phyloP scores from a whole-genome alignment of 2,888 invertebrate genomes.

The Rutpela maculata region DNA sequence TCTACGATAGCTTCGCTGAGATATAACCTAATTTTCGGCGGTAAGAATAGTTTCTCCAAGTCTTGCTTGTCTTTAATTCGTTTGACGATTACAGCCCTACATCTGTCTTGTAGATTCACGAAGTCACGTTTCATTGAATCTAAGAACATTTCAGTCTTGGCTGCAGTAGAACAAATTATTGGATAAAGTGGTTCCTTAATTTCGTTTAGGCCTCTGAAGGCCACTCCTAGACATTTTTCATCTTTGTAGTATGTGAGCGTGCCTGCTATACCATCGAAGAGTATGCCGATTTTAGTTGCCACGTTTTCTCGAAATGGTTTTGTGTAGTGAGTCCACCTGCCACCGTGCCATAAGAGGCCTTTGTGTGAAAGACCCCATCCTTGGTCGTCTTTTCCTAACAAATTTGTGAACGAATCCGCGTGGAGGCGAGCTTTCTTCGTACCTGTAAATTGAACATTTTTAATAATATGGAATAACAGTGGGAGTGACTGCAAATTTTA shows the following conservation, averaged over 20 bases:
- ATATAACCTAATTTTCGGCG: conserved; percentile 77
- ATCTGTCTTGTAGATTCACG: conserved; percentile 82
- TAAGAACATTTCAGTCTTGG: conserved; percentile 84
- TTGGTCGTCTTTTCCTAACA: conserved; percentile 82
- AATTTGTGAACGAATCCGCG: conserved; percentile 81
- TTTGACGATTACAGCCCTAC: conserved; percentile 79
- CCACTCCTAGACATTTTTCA: conserved; percentile 81
- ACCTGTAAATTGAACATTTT: conserved; percentile 51
- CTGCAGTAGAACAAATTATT: conserved; percentile 83
- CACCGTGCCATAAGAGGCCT: conserved; percentile 82
- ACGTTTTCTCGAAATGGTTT: conserved; percentile 83
- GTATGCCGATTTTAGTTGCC: conserved; percentile 80
- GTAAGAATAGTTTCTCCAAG: conserved; percentile 77
- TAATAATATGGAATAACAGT: too few relatives aligned
- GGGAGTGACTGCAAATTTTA: too few relatives aligned
- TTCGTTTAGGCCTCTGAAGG: conserved; percentile 80
- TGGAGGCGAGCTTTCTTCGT: conserved; percentile 75
- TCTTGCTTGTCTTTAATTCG: conserved; percentile 74
- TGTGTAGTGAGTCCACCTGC: conserved; percentile 79
- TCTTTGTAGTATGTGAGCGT: conserved; percentile 84
- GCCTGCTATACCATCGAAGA: conserved; percentile 82
- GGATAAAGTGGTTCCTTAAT: conserved; percentile 81
- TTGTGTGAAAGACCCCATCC: conserved; percentile 86
- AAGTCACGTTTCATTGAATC: conserved; percentile 79
- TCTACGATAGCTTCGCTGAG: conserved; percentile 77